These are phyloP conservation scores for Catharus ustulatus DNA, from an alignment of 2,797 vertebrate species.

Conservation along the genomic window DNA sequence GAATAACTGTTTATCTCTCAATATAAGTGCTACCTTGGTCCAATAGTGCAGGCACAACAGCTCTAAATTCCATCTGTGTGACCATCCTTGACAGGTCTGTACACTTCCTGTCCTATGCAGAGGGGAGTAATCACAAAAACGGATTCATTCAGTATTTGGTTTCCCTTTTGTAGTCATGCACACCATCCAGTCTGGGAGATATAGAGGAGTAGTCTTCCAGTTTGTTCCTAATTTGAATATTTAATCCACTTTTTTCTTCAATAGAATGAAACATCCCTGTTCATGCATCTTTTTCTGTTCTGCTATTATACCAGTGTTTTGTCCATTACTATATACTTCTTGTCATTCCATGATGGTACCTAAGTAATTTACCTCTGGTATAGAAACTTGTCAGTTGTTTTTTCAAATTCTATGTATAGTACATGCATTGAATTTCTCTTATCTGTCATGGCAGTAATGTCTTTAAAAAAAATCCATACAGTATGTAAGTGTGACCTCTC, in stretches of 20 bases:
- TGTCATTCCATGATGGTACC: not conserved
- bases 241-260: not conserved
- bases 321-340: not conserved
- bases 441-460: not conserved
- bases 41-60: not conserved
- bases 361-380: not conserved
- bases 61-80: conserved; percentile 12
- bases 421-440: not conserved
- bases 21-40: conserved; percentile 8
- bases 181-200: not conserved
- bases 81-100: not conserved
- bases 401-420: not conserved
- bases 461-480: not conserved
- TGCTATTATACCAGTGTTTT: not conserved
- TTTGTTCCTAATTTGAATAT: not conserved
- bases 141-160: not conserved
- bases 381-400: not conserved
- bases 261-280: not conserved
- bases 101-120: not conserved
- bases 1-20: conserved; percentile 41
- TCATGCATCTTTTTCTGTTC: not conserved
- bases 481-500: not conserved
- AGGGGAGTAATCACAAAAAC: not conserved
- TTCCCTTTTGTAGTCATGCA: not conserved
- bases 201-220: not conserved